Conservation (phyloP, 2,888 invertebrate genomes). For the Heteromyza rotundicornis region DNA sequence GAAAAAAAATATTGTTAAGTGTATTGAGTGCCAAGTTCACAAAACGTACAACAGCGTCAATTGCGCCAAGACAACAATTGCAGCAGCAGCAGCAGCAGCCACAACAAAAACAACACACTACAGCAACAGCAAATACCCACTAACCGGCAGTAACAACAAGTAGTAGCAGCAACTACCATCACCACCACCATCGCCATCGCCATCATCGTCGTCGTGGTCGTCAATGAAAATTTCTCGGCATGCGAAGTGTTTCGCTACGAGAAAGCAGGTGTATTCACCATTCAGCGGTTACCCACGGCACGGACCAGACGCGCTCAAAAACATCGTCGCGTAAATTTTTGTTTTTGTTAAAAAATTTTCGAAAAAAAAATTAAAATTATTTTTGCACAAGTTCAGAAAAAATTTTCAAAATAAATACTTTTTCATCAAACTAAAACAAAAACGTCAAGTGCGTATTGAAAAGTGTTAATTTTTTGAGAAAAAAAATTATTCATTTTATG, state of each 20-base stretch:
- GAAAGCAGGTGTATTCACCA: conserved; percentile 64
- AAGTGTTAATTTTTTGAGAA: not conserved
- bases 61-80: not conserved
- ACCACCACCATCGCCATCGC: not conserved
- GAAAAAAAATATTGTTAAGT: not conserved
- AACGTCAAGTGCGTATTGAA: not conserved
- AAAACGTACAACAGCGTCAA: conserved; percentile 11
- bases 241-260: conserved; percentile 63
- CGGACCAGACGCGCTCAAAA: conserved; percentile 60
- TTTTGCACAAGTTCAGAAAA: not conserved
- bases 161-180: conserved; percentile 21
- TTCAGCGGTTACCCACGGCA: conserved; percentile 63
- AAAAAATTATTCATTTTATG: too few relatives aligned
- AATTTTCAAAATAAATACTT: not conserved
- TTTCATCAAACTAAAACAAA: not conserved
- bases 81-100: not conserved
- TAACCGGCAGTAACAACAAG: conserved; percentile 20
- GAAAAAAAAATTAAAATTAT: not conserved
- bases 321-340: conserved; percentile 19
- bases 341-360: too few relatives aligned
- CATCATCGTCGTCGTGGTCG: conserved; percentile 18
- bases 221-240: conserved; percentile 56
- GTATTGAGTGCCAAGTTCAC: not conserved
- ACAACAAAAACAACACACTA: conserved; percentile 4
- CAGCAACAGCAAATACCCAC: conserved; percentile 2